phyloP scores from a whole-genome alignment of 1,140 invertebrate species.

The Hirudo medicinalis region DNA sequence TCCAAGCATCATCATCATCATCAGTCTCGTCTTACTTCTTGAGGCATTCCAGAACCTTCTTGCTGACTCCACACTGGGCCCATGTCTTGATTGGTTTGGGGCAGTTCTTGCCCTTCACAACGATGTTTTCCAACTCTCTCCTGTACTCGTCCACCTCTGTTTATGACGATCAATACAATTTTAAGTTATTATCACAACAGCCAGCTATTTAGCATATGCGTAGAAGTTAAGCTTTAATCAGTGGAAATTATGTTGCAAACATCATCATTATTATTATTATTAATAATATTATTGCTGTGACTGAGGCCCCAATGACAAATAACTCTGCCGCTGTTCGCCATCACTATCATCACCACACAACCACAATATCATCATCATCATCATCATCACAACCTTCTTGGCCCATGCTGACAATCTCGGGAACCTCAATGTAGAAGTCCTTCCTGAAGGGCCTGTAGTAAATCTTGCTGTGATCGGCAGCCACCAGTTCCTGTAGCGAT shows the following conservation, averaged over 20 bases:
- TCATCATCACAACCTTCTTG: conserved; percentile 47
- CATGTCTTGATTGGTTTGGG: conserved; percentile 90
- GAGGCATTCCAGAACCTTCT: conserved; percentile 84
- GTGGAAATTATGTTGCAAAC: not conserved
- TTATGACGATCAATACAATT: too few relatives aligned
- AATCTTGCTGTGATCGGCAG: conserved; percentile 48
- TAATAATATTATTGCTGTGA: not conserved
- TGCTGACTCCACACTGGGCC: conserved; percentile 95
- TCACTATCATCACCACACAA: not conserved
- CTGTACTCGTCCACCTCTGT: conserved; percentile 54
- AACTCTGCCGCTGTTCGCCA: too few relatives aligned
- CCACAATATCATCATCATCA: not conserved
- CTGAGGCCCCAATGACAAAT: not conserved
- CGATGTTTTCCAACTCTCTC: conserved; percentile 52
- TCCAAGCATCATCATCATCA: not conserved
- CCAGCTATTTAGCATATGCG: conserved; percentile 10
- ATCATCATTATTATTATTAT: not conserved
- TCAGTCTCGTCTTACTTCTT: conserved; percentile 52
- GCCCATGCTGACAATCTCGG: conserved; percentile 77
- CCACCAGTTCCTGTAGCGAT: conserved; percentile 31
- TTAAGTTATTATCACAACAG: not conserved
- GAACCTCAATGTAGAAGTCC: conserved; percentile 89
- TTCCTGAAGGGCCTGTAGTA: conserved; percentile 79
- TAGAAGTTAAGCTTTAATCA: not conserved
- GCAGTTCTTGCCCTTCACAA: conserved; percentile 61